Evolutionary conservation across 2,113 vertebrate genomes (phyloP).

Genomic region (Crotalus helleri): DNA sequence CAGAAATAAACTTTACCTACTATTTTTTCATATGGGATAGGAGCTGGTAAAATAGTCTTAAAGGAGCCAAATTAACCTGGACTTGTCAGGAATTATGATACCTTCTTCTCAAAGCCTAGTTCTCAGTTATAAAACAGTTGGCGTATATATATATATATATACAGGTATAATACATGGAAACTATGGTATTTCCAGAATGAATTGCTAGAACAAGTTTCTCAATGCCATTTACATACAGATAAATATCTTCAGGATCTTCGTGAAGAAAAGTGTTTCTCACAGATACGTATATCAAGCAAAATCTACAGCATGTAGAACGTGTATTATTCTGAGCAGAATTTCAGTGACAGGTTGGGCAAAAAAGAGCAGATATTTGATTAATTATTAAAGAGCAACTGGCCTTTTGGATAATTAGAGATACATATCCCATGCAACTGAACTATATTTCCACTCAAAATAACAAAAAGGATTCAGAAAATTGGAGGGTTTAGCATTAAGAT

Average conservation of each 20-base stretch:
- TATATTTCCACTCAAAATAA: background rate
- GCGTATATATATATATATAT: background rate
- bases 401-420: background rate
- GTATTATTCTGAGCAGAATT: background rate
- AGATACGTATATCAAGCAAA: background rate
- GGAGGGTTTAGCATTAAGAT: background rate
- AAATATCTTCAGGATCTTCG: background rate
- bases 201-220: background rate
- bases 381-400: background rate
- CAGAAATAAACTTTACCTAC: background rate
- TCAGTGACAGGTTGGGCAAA: background rate
- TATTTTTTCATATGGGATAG: background rate
- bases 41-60: background rate
- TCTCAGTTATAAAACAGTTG: background rate
- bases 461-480: background rate
- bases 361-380: background rate
- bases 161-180: background rate
- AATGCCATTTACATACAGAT: background rate
- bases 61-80: background rate
- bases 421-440: background rate
- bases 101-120: background rate
- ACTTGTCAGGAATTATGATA: background rate
- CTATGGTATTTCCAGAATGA: background rate
- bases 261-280: background rate
- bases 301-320: background rate